Evolutionary conservation across 2,888 invertebrate species (phyloP).

Genomic region (Drosophila atripex): DNA sequence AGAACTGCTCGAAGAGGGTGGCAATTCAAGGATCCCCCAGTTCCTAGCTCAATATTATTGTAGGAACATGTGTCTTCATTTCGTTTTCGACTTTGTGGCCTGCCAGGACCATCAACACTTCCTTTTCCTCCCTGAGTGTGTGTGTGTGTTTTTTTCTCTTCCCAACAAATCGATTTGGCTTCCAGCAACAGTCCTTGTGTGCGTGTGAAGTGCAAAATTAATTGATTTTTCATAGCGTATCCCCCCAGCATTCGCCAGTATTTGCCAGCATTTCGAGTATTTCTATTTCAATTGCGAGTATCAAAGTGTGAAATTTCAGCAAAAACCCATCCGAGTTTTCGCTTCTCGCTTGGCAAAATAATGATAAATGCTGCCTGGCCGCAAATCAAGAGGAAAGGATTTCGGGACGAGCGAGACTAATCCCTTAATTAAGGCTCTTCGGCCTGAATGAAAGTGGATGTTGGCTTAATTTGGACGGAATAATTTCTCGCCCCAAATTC

Average conservation of each 20-base stretch:
- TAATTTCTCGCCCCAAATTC: neutral
- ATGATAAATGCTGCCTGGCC: conserved; percentile 39
- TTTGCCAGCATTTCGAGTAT: conserved; percentile 23
- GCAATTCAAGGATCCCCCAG: neutral
- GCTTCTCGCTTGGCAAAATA: conserved; percentile 29
- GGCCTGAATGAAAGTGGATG: conserved; percentile 14
- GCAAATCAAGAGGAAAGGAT: conserved; percentile 25
- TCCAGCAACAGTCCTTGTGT: conserved; percentile 13
- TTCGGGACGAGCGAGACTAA: conserved; percentile 25
- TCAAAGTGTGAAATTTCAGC: conserved; percentile 35
- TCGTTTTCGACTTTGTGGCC: conserved; percentile 57
- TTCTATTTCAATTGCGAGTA: conserved; percentile 48
- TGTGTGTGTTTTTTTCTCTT: neutral
- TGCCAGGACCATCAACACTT: conserved; percentile 44
- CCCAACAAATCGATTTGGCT: conserved; percentile 44
- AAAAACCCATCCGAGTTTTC: conserved; percentile 24
- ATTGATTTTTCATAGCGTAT: conserved; percentile 67
- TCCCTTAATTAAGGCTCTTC: conserved; percentile 44
- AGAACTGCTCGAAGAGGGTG: conserved; percentile 10
- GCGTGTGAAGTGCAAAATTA: conserved; percentile 65
- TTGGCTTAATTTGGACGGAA: conserved; percentile 31
- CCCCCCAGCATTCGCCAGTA: neutral
- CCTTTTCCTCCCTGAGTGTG: neutral
- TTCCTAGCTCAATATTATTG: conserved; percentile 54
- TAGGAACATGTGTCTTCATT: conserved; percentile 71